Conservation (phyloP, 2,797 vertebrate species). For the Pampus argenteus region DNA sequence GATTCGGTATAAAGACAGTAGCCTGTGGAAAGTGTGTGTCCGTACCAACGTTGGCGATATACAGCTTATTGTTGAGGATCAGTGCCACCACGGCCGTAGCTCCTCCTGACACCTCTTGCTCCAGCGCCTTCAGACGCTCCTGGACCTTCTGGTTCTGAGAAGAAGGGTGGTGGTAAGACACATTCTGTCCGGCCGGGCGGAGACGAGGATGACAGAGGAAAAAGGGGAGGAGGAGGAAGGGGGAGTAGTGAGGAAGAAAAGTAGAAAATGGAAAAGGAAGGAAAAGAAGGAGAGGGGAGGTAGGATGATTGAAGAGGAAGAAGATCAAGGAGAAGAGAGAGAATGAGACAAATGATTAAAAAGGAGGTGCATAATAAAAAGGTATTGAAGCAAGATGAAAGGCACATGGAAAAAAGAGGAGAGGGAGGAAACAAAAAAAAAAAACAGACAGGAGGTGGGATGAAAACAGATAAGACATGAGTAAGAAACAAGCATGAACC, state of each 20-base stretch:
- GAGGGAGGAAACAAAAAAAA: neutral
- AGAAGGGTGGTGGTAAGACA: slow-evolving; percentile 89
- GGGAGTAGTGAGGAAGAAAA: neutral
- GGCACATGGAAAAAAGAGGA: neutral
- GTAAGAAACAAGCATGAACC: slow-evolving; percentile 9
- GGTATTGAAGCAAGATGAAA: neutral
- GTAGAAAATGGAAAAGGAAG: neutral
- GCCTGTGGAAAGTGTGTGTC: neutral
- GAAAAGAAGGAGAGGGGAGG: neutral
- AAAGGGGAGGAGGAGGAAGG: neutral
- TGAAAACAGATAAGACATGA: slow-evolving; percentile 16
- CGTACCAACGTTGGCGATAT: slow-evolving; percentile 95
- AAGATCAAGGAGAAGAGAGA: neutral
- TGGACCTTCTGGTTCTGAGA: slow-evolving; percentile 93
- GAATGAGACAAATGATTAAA: slow-evolving; percentile 27
- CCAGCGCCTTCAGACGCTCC: slow-evolving; percentile 90
- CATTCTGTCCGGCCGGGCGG: slow-evolving; percentile 75
- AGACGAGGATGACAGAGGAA: neutral
- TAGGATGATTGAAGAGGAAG: neutral
- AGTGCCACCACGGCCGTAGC: slow-evolving; percentile 94
- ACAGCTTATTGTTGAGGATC: slow-evolving; percentile 94
- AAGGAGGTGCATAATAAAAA: slow-evolving; percentile 9
- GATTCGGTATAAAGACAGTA: neutral
- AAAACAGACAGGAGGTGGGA: slow-evolving; percentile 7
- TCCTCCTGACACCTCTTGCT: slow-evolving; percentile 95